Evolutionary conservation across 2,113 vertebrate species (phyloP).

Genomic region (Polypterus senegalus): DNA sequence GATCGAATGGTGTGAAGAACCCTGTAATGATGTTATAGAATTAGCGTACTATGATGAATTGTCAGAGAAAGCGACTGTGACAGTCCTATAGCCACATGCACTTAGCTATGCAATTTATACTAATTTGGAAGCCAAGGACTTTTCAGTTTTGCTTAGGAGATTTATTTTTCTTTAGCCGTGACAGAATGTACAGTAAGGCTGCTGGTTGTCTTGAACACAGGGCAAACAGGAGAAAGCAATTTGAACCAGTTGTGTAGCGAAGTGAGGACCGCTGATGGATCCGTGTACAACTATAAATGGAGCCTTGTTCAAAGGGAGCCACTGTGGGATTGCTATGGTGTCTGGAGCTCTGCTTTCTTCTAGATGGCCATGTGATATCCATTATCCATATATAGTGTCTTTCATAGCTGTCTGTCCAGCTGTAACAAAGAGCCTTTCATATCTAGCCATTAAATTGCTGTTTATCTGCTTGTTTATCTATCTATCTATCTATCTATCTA

Average conservation of each 20-base stretch:
- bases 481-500: too few species aligned
- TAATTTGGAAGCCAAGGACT: conserved; percentile 79
- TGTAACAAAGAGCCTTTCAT: too few species aligned
- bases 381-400: too few species aligned
- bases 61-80: conserved; percentile 86
- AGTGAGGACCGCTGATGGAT: too few species aligned
- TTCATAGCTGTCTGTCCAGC: too few species aligned
- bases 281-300: too few species aligned
- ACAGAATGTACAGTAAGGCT: conserved; percentile 44
- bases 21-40: conserved; percentile 95
- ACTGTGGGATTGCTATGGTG: too few species aligned
- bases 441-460: too few species aligned
- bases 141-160: conserved; percentile 73
- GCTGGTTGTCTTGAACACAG: background rate
- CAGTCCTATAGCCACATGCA: conserved; percentile 81
- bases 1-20: conserved; percentile 84
- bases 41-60: conserved; percentile 97
- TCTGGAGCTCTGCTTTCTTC: too few species aligned
- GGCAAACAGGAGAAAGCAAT: background rate
- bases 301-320: too few species aligned
- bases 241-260: background rate
- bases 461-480: too few species aligned
- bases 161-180: conserved; percentile 47
- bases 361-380: too few species aligned
- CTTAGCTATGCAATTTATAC: conserved; percentile 70